These are phyloP conservation scores for Tenthredo mesomela DNA, from an alignment of 2,888 invertebrate species.

Conservation along the genomic window DNA sequence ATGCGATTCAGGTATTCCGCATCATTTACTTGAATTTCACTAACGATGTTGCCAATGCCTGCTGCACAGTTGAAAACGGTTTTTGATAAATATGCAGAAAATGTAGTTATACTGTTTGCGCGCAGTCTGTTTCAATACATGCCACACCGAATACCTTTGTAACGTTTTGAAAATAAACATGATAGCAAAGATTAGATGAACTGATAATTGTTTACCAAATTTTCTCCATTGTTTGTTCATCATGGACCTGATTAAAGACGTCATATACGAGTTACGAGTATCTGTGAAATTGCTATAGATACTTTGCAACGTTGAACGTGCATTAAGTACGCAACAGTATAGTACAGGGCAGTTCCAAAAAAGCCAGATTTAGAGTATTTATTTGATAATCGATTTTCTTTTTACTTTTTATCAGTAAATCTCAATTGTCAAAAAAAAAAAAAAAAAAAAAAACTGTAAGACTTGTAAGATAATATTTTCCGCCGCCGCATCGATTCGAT, in stretches of 20 bases:
- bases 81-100: neutral
- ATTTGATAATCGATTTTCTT: no score
- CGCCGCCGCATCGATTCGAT: no score
- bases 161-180: neutral
- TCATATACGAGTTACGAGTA: no score
- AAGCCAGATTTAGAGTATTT: no score
- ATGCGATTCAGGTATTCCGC: neutral
- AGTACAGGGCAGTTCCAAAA: no score
- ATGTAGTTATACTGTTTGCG: neutral
- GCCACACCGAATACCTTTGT: neutral
- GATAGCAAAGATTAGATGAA: slow-evolving; percentile 26
- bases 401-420: no score
- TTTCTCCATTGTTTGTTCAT: slow-evolving; percentile 3
- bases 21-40: neutral
- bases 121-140: neutral
- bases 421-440: no score
- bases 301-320: no score
- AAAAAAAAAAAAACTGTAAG: no score
- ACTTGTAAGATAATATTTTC: no score
- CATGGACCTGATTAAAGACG: neutral
- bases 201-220: slow-evolving; percentile 11
- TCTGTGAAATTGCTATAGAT: no score
- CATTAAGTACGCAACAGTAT: no score
- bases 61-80: neutral
- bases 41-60: neutral